Evolutionary conservation across 2,797 vertebrate species (phyloP).

Genomic region (Botia kubotai): DNA sequence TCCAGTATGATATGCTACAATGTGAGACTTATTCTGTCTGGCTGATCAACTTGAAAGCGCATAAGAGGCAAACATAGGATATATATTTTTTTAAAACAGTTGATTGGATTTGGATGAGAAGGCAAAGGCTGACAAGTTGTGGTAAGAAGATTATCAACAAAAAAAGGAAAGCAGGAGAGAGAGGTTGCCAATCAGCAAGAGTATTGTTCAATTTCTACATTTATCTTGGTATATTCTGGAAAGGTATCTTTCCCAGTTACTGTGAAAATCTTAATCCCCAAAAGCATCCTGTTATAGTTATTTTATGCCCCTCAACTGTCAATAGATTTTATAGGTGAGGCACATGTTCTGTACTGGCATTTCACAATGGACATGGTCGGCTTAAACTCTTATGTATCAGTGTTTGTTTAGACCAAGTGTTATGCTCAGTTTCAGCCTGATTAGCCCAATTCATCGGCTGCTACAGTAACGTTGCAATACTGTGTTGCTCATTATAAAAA

Average conservation of each 20-base stretch:
- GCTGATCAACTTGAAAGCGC: constrained; percentile 27
- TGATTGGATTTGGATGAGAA: constrained; percentile 77
- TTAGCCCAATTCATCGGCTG: neutral
- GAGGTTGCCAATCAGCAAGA: constrained; percentile 81
- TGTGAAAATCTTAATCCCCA: constrained; percentile 74
- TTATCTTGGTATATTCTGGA: constrained; percentile 83
- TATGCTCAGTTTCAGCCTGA: constrained; percentile 24
- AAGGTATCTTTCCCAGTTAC: constrained; percentile 76
- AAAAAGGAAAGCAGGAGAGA: constrained; percentile 62
- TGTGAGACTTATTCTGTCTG: constrained; percentile 1
- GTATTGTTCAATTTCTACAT: constrained; percentile 83
- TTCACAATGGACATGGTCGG: constrained; percentile 55
- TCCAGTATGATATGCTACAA: neutral
- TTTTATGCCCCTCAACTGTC: constrained; percentile 60
- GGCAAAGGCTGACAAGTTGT: constrained; percentile 75
- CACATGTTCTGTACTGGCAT: constrained; percentile 60
- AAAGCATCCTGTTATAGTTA: constrained; percentile 71
- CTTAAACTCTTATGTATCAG: constrained; percentile 22
- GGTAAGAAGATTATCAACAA: constrained; percentile 79
- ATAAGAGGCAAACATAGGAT: constrained; percentile 44
- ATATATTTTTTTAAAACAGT: constrained; percentile 51
- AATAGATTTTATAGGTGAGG: constrained; percentile 67
- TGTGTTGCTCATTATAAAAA: too few species aligned
- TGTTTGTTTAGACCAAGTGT: constrained; percentile 34
- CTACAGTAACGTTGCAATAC: too few species aligned